These are phyloP conservation scores for Desmodus rotundus DNA, from an alignment of 2,113 vertebrate species.

Conservation along the genomic window DNA sequence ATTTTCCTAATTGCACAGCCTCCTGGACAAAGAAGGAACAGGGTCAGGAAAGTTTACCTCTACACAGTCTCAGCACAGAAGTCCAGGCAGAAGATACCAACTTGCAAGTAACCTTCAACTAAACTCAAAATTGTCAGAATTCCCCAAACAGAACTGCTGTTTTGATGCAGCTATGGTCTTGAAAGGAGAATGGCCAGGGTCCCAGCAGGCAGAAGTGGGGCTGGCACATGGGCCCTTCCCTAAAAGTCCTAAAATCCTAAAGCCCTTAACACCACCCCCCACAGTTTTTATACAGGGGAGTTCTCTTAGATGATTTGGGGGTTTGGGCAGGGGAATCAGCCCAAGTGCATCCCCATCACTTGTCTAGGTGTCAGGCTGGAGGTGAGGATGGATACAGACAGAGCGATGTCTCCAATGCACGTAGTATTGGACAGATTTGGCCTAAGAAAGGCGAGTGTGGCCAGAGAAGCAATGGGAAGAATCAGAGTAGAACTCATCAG, in stretches of 20 bases:
- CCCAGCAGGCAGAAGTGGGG: rapidly evolving
- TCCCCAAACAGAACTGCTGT: not conserved
- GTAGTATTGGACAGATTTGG: not conserved
- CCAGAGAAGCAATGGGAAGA: not conserved
- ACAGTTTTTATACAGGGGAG: not conserved
- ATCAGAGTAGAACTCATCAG: not conserved
- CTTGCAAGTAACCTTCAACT: not conserved
- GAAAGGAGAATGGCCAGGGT: not conserved
- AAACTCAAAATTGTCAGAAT: not conserved
- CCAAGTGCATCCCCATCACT: not conserved
- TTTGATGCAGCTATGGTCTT: not conserved
- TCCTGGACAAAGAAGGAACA: not conserved
- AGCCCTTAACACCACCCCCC: no score
- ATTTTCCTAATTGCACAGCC: not conserved
- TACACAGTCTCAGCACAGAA: not conserved
- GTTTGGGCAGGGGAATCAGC: not conserved
- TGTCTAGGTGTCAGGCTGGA: not conserved
- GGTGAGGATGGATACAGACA: not conserved
- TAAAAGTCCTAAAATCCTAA: no score
- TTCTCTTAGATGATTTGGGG: no score
- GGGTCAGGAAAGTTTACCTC: not conserved
- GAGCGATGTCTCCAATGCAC: not conserved
- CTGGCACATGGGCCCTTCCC: not conserved
- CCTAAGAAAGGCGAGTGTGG: not conserved
- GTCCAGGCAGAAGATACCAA: not conserved